These are phyloP conservation scores for Bombus pyrosoma DNA, from an alignment of 1,140 invertebrate genomes.

Conservation along the genomic window DNA sequence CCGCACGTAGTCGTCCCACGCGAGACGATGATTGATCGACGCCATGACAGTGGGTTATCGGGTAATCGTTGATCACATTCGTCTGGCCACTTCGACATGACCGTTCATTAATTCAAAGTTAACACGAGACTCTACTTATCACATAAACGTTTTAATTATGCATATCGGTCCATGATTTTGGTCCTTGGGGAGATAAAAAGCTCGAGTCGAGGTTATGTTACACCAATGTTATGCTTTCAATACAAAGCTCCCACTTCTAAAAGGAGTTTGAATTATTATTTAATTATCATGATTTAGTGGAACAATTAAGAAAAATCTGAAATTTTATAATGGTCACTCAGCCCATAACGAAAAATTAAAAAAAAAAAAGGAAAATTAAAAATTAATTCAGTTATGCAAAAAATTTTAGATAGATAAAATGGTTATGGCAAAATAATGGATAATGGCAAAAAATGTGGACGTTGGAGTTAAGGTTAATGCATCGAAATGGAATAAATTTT, in stretches of 20 bases:
- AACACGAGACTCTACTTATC: constrained; percentile 1
- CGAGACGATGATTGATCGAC: constrained; percentile 8
- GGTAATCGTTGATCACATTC: constrained; percentile 15
- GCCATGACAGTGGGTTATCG: not conserved
- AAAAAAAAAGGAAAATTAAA: too few species aligned
- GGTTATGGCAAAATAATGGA: too few species aligned
- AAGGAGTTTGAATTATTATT: too few species aligned
- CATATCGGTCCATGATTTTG: constrained; percentile 23
- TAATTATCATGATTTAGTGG: too few species aligned
- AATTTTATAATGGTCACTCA: too few species aligned
- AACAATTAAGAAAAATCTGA: too few species aligned
- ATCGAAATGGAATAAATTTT: not conserved
- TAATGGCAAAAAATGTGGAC: too few species aligned
- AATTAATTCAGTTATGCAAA: too few species aligned
- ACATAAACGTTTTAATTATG: constrained; percentile 46
- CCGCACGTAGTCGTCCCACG: not conserved
- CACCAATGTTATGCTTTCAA: not conserved
- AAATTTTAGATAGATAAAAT: too few species aligned
- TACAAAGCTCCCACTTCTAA: not conserved
- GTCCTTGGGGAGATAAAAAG: not conserved
- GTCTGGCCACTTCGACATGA: not conserved
- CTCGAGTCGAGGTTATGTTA: not conserved
- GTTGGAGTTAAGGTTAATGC: too few species aligned
- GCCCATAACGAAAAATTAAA: too few species aligned
- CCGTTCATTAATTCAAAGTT: constrained; percentile 12